Percentiles rank a stretch among this genome's conserved stretches.
phyloP scores from a whole-genome alignment of 2,888 invertebrate species.

The Hololepta plana region DNA sequence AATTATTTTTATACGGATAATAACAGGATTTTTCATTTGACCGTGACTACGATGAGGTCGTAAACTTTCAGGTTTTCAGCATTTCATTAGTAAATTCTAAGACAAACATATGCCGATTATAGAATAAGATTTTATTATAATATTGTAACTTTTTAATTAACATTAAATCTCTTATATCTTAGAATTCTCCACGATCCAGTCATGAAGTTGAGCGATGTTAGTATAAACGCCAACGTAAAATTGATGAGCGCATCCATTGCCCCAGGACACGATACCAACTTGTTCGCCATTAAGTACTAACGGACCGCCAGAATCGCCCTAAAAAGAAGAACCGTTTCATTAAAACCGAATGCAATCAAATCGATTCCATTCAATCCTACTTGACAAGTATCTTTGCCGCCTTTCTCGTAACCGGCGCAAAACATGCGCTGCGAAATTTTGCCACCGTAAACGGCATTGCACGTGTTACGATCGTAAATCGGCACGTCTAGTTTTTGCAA shows the following conservation, averaged over 20 bases:
- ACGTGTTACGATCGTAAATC: conserved; percentile 8
- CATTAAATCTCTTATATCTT: conserved; percentile 1
- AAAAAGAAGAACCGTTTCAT: not conserved
- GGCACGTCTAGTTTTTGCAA: conserved; percentile 9
- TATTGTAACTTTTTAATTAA: too few species aligned
- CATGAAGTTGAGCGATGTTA: conserved; percentile 4
- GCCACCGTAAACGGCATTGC: conserved; percentile 6
- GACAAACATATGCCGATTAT: too few species aligned
- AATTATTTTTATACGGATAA: not conserved
- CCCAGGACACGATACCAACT: conserved; percentile 7
- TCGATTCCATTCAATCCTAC: too few species aligned
- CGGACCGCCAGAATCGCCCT: conserved; percentile 7
- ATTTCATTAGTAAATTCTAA: too few species aligned
- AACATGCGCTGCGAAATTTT: conserved; percentile 10
- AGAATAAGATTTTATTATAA: too few species aligned
- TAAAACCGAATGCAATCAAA: not conserved
- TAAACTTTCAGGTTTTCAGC: too few species aligned
- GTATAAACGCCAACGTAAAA: conserved; percentile 5
- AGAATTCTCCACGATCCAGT: conserved; percentile 3
- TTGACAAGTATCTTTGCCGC: too few species aligned
- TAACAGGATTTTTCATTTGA: too few species aligned
- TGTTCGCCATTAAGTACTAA: conserved; percentile 4
- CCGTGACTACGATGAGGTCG: too few species aligned
- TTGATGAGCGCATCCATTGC: conserved; percentile 4
- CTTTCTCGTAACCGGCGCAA: conserved; percentile 13